Base-by-base conservation (phyloP, 2,113 vertebrate species). In the Nothoprocta perdicaria region DNA sequence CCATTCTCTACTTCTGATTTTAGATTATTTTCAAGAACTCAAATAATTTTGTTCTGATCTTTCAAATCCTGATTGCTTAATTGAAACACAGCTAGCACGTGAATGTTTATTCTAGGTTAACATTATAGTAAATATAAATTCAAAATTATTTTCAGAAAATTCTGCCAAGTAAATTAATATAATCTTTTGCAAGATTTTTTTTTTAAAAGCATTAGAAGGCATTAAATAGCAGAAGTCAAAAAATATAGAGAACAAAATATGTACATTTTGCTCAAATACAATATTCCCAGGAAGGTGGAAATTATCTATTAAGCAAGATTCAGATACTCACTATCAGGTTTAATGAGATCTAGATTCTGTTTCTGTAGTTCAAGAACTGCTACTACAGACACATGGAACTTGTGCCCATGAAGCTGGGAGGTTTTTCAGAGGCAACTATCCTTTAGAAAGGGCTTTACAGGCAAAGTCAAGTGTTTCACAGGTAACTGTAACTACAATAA, bases 401-500 rank as follows among this genome's bases (percentile, higher is more conserved):
- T 67, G 50, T 79, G 83, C 43, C 57, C 26, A 53, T 31, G 38
- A 33, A 77, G 13, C 0, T 17, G 21, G 48, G 45, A 86, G 53
- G 12, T 92, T 76, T 82, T 71, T 29, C n/a, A 52, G n/a, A 93
- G 61, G 60, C 31, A 79, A 33, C 31, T 31, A 4, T 58, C 48
- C 86, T 84, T 84, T 65, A 35, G 66, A 78, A 82, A 93, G 46
- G 60, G 72, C 63, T 50, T 80, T 90, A 43, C 43, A 48, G 71
- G 35, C 83, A 61, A 94, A 88, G 79, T 90, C 62, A 95, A 83
- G 78, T 40, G 17, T 35, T 94, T 87, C 75, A 87, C 3, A 90
- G 41, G 90, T 91, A 92, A 84, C 93, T 68, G 84, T 89, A 93
- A 95, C 91, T 94, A 92, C 89, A 67, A 85, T 87, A 95, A 92